Evolutionary conservation across 92 coral and sea anemone species (phyloP).

Genomic region (Phenganax marumi): DNA sequence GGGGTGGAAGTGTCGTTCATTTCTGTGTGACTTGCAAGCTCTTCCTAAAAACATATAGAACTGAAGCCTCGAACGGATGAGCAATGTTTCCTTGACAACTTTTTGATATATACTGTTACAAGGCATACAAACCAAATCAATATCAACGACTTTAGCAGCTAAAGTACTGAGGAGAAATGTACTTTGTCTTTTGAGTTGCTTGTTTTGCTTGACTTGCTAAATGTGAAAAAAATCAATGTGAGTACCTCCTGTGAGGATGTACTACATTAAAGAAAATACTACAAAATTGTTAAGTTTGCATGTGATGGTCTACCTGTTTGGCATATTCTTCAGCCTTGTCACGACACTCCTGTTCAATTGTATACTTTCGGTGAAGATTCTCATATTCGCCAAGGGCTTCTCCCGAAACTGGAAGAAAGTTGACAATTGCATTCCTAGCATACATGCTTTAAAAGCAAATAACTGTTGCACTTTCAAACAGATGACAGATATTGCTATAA

Average conservation of each 20-base stretch:
- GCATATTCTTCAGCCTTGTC: slow-evolving; percentile 98
- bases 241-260: background rate
- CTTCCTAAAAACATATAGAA: slow-evolving; percentile 18
- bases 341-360: slow-evolving; percentile 85
- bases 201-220: slow-evolving; percentile 81
- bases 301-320: slow-evolving; percentile 55
- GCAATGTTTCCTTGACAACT: too few species aligned
- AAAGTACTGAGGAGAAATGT: slow-evolving; percentile 71
- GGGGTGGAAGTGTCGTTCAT: background rate
- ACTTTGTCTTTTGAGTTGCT: slow-evolving; percentile 85
- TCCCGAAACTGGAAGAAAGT: slow-evolving; percentile 67
- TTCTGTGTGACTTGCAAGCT: slow-evolving; percentile 24
- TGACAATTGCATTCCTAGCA: background rate
- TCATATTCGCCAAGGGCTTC: slow-evolving; percentile 90
- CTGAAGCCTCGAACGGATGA: too few species aligned
- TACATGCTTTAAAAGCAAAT: background rate
- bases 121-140: slow-evolving; percentile 66
- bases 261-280: background rate
- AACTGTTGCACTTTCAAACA: too few species aligned
- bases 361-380: slow-evolving; percentile 80
- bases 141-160: slow-evolving; percentile 52
- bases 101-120: too few species aligned
- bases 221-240: background rate
- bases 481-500: too few species aligned
- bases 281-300: background rate